Evolutionary conservation across 2,113 vertebrate genomes (phyloP).

Genomic region (Pimephales promelas): DNA sequence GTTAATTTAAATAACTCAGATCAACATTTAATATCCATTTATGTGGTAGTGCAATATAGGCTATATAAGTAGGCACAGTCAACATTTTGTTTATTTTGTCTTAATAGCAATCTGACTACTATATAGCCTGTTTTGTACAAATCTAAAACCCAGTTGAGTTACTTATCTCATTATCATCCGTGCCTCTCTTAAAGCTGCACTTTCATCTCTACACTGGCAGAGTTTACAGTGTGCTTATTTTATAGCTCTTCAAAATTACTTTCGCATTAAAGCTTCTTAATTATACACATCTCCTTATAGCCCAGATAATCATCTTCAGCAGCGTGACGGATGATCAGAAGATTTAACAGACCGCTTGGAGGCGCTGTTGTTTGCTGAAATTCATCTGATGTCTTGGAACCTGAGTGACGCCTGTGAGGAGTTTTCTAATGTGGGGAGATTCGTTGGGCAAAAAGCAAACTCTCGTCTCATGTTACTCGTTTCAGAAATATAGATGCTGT

Average conservation of each 20-base stretch:
- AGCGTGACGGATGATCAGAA: conserved; percentile 2
- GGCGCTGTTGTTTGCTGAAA: conserved; percentile 46
- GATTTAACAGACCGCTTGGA: background rate
- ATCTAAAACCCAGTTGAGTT: background rate
- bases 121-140: too few relatives aligned
- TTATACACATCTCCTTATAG: conserved; percentile 63
- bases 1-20: background rate
- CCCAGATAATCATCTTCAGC: conserved; percentile 51
- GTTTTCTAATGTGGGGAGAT: background rate
- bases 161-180: conserved; percentile 4
- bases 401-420: background rate
- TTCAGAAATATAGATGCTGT: background rate
- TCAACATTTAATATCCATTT: background rate
- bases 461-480: background rate
- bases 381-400: background rate
- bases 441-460: background rate
- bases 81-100: background rate
- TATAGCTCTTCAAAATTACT: conserved; percentile 60
- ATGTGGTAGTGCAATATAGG: background rate
- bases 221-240: conserved; percentile 58
- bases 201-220: background rate
- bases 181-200: background rate
- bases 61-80: background rate
- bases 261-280: conserved; percentile 65
- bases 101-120: background rate